phyloP scores from a whole-genome alignment of 1,140 invertebrate species.

The Drosophila truncata region DNA sequence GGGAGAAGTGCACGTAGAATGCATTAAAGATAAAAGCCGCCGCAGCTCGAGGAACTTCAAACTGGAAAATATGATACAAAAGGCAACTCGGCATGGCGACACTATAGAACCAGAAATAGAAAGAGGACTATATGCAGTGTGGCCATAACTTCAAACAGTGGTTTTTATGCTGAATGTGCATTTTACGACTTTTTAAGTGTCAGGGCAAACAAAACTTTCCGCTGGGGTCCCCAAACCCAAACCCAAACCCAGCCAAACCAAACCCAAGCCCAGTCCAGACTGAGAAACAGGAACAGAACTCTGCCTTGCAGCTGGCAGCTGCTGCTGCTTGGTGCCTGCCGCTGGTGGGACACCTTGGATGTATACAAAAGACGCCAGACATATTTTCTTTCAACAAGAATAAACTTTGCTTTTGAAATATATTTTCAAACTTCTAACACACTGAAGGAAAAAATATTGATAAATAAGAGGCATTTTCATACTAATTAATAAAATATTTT shows the following conservation, averaged over 20 bases:
- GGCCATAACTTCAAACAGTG: conserved; percentile 74
- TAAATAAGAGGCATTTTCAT: no score
- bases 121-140: conserved; percentile 45
- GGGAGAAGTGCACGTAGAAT: conserved; percentile 60
- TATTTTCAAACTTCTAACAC: conserved; percentile 40
- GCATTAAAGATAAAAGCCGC: conserved; percentile 72
- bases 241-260: neutral
- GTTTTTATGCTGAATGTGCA: conserved; percentile 78
- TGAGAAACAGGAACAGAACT: conserved; percentile 2
- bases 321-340: conserved; percentile 45
- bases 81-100: conserved; percentile 15
- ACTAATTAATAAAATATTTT: neutral
- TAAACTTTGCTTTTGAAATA: conserved; percentile 71
- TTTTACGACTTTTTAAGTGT: conserved; percentile 83
- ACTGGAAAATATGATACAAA: conserved; percentile 67
- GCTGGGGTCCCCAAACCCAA: conserved; percentile 26
- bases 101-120: conserved; percentile 17
- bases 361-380: conserved; percentile 62
- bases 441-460: neutral
- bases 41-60: conserved; percentile 54
- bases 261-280: neutral
- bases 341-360: conserved; percentile 43
- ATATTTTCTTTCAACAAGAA: conserved; percentile 70
- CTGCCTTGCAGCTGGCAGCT: conserved; percentile 54
- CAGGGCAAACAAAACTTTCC: conserved; percentile 75